phyloP scores from a whole-genome alignment of 1,140 invertebrate species.

The Bombus superbus region DNA sequence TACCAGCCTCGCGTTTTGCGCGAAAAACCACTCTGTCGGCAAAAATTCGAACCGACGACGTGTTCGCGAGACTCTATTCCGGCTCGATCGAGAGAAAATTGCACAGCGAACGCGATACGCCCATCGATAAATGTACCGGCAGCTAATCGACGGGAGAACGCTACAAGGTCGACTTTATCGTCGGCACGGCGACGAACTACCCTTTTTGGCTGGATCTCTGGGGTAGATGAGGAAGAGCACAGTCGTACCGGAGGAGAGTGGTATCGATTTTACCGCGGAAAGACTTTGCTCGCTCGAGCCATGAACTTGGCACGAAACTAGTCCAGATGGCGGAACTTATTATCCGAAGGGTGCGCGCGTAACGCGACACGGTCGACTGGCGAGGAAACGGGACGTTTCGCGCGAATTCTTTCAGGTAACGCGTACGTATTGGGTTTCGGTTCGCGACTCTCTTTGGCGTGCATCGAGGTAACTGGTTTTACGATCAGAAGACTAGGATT shows the following conservation, averaged over 20 bases:
- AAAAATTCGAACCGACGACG: background rate
- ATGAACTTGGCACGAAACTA: slow-evolving; percentile 28
- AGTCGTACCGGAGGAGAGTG: slow-evolving; percentile 33
- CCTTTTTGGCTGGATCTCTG: background rate
- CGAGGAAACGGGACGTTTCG: background rate
- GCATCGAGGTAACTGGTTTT: slow-evolving; percentile 37
- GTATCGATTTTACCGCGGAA: slow-evolving; percentile 37
- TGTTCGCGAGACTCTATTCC: background rate
- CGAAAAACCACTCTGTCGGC: slow-evolving; percentile 9
- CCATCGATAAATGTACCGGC: background rate
- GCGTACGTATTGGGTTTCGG: background rate
- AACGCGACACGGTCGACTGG: too few relatives aligned
- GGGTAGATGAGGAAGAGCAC: slow-evolving; percentile 52
- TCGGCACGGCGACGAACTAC: slow-evolving; percentile 17
- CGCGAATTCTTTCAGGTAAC: background rate
- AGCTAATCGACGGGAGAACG: slow-evolving; percentile 22
- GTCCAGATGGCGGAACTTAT: slow-evolving; percentile 49
- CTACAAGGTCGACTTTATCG: slow-evolving; percentile 4
- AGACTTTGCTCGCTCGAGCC: slow-evolving; percentile 6
- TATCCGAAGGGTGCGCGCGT: background rate
- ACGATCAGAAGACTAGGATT: slow-evolving; percentile 12
- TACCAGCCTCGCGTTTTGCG: background rate
- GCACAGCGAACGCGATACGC: background rate
- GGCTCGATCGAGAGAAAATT: background rate
- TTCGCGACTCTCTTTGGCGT: slow-evolving; percentile 36